Conservation (phyloP, 2,113 vertebrate genomes). For the Tragulus kanchil region DNA sequence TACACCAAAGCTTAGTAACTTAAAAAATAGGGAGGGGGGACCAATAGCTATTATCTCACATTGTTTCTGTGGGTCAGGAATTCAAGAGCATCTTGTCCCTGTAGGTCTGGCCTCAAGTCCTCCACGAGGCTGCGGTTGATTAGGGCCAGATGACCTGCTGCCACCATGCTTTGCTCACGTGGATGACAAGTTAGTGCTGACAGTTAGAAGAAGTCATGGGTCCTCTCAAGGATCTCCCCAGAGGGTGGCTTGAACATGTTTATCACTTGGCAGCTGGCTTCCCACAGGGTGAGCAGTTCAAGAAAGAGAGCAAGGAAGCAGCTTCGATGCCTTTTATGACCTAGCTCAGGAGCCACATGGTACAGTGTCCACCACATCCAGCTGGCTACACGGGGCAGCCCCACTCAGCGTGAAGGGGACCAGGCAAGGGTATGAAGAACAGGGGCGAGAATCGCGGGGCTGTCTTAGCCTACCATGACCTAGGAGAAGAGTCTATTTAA, state of each 20-base stretch:
- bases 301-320: not conserved
- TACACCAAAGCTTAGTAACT: not conserved
- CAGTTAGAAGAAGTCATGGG: not conserved
- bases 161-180: not conserved
- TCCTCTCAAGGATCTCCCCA: not conserved
- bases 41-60: not conserved
- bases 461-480: not conserved
- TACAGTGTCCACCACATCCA: not conserved
- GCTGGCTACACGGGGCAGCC: not conserved
- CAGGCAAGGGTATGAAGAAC: too few species aligned
- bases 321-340: not conserved
- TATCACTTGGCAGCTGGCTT: not conserved
- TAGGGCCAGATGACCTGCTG: not conserved
- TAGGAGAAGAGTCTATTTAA: not conserved
- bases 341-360: not conserved
- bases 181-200: not conserved
- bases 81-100: not conserved
- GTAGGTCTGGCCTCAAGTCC: not conserved
- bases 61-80: not conserved
- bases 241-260: not conserved
- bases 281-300: not conserved
- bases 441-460: not conserved
- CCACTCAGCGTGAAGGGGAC: not conserved
- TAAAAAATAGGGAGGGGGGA: not conserved
- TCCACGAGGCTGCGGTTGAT: not conserved